These are phyloP conservation scores for Ancistrus triradiatus DNA, from an alignment of 2,113 vertebrate genomes.

Conservation along the genomic window DNA sequence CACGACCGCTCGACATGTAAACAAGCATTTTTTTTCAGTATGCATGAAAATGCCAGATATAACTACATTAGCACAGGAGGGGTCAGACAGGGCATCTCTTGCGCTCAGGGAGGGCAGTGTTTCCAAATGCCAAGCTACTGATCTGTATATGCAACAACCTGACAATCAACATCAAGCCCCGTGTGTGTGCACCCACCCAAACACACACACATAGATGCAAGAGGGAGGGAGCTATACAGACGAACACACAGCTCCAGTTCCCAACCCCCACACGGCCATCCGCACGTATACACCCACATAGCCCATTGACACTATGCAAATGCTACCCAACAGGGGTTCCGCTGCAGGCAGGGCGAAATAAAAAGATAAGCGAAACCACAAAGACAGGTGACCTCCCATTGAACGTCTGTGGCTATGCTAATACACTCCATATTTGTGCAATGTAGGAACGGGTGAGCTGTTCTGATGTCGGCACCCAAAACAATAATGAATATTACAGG, in stretches of 20 bases:
- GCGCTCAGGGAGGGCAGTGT: conserved; percentile 29
- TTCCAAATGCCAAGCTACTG: conserved; percentile 45
- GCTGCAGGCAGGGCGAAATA: conserved; percentile 17
- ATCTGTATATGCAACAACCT: conserved; percentile 23
- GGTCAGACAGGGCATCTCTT: conserved; percentile 22
- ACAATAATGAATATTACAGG: no score
- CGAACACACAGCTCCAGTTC: neutral
- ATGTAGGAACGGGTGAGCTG: no score
- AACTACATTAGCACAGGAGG: conserved; percentile 44
- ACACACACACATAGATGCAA: neutral
- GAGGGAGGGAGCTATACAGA: neutral
- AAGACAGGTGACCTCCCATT: conserved; percentile 40
- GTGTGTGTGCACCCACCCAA: neutral
- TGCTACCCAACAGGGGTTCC: conserved; percentile 15
- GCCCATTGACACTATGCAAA: conserved; percentile 31
- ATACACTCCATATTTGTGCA: no score
- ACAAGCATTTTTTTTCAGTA: conserved; percentile 3
- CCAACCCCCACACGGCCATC: conserved; percentile 21
- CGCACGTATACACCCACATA: conserved; percentile 16
- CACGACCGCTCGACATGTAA: conserved; percentile 23
- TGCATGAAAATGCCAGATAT: conserved; percentile 40
- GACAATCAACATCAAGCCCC: conserved; percentile 23
- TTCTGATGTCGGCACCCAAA: no score
- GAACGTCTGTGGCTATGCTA: conserved; percentile 42
- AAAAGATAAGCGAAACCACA: conserved; percentile 29